phyloP scores from a whole-genome alignment of 1,140 invertebrate species.

The Drosophila aff. region DNA sequence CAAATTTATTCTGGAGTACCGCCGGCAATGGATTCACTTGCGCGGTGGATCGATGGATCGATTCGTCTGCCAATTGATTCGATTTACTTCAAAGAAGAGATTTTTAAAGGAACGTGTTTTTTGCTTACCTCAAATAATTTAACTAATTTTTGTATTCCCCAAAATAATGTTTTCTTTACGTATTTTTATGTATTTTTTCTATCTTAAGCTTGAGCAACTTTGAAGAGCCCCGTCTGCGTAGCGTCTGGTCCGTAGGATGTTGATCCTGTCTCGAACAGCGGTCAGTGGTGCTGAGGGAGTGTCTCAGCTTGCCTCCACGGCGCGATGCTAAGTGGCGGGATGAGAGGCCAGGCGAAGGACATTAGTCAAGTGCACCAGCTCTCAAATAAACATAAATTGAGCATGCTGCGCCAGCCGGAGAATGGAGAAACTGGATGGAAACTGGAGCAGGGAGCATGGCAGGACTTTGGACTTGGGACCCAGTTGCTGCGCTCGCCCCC shows the following conservation, averaged over 20 bases:
- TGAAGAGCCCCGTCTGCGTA: background rate
- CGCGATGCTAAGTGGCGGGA: slow-evolving; percentile 23
- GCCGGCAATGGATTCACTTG: slow-evolving; percentile 2
- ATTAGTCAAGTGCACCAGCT: slow-evolving; percentile 61
- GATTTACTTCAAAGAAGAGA: background rate
- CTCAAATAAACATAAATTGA: slow-evolving; percentile 77
- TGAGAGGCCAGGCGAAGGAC: slow-evolving; percentile 28
- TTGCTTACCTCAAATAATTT: background rate
- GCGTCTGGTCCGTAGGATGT: slow-evolving; percentile 2
- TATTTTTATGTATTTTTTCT: too few species aligned
- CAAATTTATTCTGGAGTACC: slow-evolving; percentile 29
- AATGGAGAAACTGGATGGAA: background rate
- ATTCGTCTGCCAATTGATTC: slow-evolving; percentile 18
- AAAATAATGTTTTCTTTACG: too few species aligned
- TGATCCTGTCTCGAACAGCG: slow-evolving; percentile 3
- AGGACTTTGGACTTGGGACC: slow-evolving; percentile 34
- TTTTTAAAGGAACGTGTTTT: background rate
- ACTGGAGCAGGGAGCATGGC: slow-evolving; percentile 1
- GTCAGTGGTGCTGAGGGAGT: background rate
- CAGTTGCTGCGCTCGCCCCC: slow-evolving; percentile 31
- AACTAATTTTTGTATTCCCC: too few species aligned
- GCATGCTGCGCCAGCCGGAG: slow-evolving; percentile 23
- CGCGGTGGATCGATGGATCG: slow-evolving; percentile 37
- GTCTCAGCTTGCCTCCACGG: background rate
- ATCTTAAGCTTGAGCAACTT: too few species aligned